phyloP scores from a whole-genome alignment of 2,888 invertebrate species.

The Callosobruchus maculatus region DNA sequence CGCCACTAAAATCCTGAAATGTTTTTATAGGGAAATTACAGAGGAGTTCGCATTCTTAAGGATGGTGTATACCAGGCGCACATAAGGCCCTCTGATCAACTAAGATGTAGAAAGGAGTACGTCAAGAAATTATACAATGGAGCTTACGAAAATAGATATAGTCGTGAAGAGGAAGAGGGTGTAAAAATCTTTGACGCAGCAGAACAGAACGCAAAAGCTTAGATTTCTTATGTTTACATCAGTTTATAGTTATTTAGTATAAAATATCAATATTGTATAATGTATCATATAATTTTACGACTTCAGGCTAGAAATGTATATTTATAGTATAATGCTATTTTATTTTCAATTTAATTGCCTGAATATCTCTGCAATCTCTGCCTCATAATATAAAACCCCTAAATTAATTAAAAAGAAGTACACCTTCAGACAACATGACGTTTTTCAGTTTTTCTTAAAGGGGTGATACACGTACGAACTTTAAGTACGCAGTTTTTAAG shows the following conservation, averaged over 20 bases:
- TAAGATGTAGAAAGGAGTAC: constrained; percentile 71
- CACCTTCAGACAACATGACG: too few species aligned
- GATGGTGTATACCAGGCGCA: constrained; percentile 87
- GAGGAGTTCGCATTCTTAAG: constrained; percentile 82
- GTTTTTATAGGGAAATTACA: constrained; percentile 68
- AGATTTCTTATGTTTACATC: not conserved
- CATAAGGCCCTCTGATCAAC: constrained; percentile 80
- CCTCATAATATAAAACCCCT: too few species aligned
- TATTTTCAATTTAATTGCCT: too few species aligned
- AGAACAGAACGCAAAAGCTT: not conserved
- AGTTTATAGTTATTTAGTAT: not conserved
- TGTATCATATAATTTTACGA: not conserved
- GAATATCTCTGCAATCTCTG: too few species aligned
- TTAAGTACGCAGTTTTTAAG: too few species aligned
- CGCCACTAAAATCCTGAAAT: not conserved
- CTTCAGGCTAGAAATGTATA: not conserved
- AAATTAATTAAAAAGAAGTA: too few species aligned
- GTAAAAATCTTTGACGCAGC: not conserved
- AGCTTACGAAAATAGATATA: constrained; percentile 16
- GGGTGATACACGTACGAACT: too few species aligned
- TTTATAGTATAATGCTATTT: not conserved
- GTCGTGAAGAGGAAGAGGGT: not conserved
- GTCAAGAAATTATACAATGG: constrained; percentile 56
- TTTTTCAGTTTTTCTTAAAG: too few species aligned
- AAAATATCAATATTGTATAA: too few species aligned